phyloP scores from a whole-genome alignment of 1,140 invertebrate genomes.

The Copidosoma floridanum region DNA sequence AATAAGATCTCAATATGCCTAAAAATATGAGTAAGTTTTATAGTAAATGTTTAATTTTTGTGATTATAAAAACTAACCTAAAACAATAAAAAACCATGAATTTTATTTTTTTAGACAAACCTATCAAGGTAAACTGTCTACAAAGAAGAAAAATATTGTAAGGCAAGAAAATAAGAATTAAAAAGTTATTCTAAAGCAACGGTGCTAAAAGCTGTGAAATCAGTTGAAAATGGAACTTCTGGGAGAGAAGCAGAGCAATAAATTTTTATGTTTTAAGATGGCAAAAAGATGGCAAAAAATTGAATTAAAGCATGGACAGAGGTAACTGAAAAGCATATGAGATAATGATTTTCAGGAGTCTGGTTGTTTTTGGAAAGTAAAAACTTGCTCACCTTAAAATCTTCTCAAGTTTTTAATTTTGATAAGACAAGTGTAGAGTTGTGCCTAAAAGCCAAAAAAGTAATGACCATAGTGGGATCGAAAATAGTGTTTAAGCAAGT shows the following conservation, averaged over 20 bases:
- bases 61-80: no score
- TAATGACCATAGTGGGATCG: conserved; percentile 36
- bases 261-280: neutral
- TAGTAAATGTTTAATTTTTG: no score
- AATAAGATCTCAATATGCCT: no score
- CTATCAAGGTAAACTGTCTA: no score
- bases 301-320: conserved; percentile 2
- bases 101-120: no score
- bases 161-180: no score
- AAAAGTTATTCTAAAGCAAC: no score
- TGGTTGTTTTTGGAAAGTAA: conserved; percentile 12
- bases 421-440: conserved; percentile 34
- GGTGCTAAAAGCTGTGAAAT: neutral
- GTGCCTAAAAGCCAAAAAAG: conserved; percentile 34
- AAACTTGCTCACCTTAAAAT: conserved; percentile 17
- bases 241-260: neutral
- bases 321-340: conserved; percentile 24
- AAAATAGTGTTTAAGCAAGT: conserved; percentile 39
- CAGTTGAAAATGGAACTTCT: neutral
- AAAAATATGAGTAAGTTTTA: no score
- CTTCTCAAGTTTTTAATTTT: conserved; percentile 26
- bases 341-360: conserved; percentile 19
- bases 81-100: no score
- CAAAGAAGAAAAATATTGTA: no score
- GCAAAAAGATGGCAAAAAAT: conserved; percentile 19